A percentile compares a stretch with the other conserved stretches of the same genome.
These are phyloP conservation scores for Microtus pennsylvanicus DNA, from an alignment of 2,113 vertebrate genomes.

Conservation along the genomic window DNA sequence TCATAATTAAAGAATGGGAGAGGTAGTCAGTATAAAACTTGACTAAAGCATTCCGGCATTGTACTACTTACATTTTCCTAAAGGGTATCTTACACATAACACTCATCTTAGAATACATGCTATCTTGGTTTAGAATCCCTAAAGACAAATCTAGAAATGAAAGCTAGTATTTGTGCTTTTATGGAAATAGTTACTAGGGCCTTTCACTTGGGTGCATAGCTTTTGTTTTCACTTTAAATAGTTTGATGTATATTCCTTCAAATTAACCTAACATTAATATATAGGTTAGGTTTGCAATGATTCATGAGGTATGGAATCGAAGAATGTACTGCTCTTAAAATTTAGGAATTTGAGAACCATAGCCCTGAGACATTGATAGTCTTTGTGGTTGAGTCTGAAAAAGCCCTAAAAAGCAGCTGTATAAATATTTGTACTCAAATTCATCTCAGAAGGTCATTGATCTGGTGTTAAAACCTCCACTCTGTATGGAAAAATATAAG, in stretches of 20 bases:
- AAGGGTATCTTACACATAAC: neutral
- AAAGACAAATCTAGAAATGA: neutral
- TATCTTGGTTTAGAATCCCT: neutral
- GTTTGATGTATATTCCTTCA: neutral
- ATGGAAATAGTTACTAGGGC: neutral
- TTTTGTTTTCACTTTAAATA: conserved; percentile 3
- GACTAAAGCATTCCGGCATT: neutral
- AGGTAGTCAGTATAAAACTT: neutral
- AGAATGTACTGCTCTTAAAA: neutral
- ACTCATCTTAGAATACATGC: neutral
- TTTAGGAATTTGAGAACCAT: neutral
- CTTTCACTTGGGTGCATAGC: neutral
- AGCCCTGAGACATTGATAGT: neutral
- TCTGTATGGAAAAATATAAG: neutral
- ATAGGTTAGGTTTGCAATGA: neutral
- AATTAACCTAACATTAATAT: neutral
- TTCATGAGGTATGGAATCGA: neutral
- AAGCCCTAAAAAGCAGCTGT: neutral
- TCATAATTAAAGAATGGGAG: neutral
- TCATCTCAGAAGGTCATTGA: neutral
- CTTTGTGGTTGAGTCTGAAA: neutral
- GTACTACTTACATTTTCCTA: neutral
- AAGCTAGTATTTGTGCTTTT: neutral
- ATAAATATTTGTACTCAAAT: neutral
- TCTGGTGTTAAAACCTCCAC: neutral